These are phyloP conservation scores for Notarius quadriscutis DNA, from an alignment of 2,113 vertebrate genomes.

Conservation along the genomic window DNA sequence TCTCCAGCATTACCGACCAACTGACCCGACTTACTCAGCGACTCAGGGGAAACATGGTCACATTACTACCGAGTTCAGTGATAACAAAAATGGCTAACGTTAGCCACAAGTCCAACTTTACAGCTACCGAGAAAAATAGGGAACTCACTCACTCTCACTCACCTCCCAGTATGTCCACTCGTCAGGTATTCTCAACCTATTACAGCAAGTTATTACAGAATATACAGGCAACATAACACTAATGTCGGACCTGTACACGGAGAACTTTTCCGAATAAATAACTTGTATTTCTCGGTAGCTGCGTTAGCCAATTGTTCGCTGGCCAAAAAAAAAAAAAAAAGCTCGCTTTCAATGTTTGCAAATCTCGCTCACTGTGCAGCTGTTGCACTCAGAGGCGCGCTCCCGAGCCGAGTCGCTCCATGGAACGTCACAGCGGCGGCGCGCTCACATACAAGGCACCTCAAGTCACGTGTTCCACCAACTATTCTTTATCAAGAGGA, in stretches of 20 bases:
- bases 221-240: not conserved
- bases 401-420: slow-evolving; percentile 46
- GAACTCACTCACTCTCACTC: slow-evolving; percentile 67
- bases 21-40: not conserved
- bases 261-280: not conserved
- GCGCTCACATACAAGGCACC: slow-evolving; percentile 64
- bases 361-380: slow-evolving; percentile 72
- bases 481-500: slow-evolving; percentile 41
- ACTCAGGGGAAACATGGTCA: not conserved
- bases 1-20: slow-evolving; percentile 1
- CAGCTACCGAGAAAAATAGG: slow-evolving; percentile 53
- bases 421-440: slow-evolving; percentile 57
- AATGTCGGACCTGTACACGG: not conserved
- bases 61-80: not conserved
- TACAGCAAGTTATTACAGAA: slow-evolving; percentile 24
- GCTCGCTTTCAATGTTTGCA: slow-evolving; percentile 64
- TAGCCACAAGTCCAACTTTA: slow-evolving; percentile 47
- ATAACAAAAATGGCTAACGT: slow-evolving; percentile 39
- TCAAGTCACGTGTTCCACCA: slow-evolving; percentile 45
- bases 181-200: slow-evolving; percentile 57
- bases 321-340: slow-evolving; percentile 51
- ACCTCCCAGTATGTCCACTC: slow-evolving; percentile 63
- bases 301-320: slow-evolving; percentile 64
- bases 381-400: slow-evolving; percentile 70
- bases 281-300: slow-evolving; percentile 51